Evolutionary conservation across 1,140 invertebrate species (phyloP).

Genomic region (Antheraea mylitta): DNA sequence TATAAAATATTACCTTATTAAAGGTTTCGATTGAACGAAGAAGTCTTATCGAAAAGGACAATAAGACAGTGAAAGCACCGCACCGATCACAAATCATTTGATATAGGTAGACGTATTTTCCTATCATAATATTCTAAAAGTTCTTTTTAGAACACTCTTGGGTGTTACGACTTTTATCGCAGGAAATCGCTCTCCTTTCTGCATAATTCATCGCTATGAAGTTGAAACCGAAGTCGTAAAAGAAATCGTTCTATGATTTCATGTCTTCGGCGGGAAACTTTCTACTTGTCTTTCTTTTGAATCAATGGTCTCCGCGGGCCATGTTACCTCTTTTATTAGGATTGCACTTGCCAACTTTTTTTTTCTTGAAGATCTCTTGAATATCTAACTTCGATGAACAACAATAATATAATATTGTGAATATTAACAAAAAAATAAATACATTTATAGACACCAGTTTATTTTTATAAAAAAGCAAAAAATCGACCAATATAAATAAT

Average conservation of each 20-base stretch:
- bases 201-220: conserved; percentile 77
- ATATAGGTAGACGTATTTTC: conserved; percentile 20
- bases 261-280: conserved; percentile 71
- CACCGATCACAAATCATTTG: conserved; percentile 13
- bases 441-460: too few species aligned
- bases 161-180: conserved; percentile 73
- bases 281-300: conserved; percentile 67
- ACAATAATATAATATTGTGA: neutral
- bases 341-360: conserved; percentile 23
- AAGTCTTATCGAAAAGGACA: neutral
- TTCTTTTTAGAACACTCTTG: conserved; percentile 67
- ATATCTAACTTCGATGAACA: neutral
- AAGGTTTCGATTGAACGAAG: neutral
- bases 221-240: conserved; percentile 78
- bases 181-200: conserved; percentile 73
- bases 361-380: neutral
- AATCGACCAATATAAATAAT: too few species aligned
- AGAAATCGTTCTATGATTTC: conserved; percentile 77
- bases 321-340: conserved; percentile 33
- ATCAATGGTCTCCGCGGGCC: conserved; percentile 50
- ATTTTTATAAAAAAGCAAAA: too few species aligned
- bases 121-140: conserved; percentile 34
- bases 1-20: neutral
- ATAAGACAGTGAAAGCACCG: neutral
- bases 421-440: too few species aligned